phyloP scores from a whole-genome alignment of 1,140 invertebrate genomes.

The Potamilus streckersoni region DNA sequence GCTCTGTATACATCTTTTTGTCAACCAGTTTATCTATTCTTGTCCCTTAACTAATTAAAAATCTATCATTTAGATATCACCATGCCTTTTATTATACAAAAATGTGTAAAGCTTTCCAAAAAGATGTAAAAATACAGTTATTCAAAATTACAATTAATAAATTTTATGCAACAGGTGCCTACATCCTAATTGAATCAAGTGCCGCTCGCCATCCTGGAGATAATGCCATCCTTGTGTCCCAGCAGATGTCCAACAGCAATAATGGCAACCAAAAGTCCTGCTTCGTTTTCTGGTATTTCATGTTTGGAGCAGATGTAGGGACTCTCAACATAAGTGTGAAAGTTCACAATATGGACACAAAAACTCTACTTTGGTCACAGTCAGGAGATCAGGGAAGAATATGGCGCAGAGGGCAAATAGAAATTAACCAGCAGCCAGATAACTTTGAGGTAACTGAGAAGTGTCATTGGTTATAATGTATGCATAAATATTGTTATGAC shows the following conservation, averaged over 20 bases:
- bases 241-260: conserved; percentile 26
- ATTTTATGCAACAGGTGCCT: conserved; percentile 73
- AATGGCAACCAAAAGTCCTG: conserved; percentile 28
- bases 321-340: conserved; percentile 41
- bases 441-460: conserved; percentile 33
- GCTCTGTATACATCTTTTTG: too few relatives aligned
- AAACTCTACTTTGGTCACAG: conserved; percentile 37
- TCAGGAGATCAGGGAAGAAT: conserved; percentile 47
- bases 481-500: too few relatives aligned
- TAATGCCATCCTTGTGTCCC: conserved; percentile 48
- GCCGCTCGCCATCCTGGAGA: conserved; percentile 75
- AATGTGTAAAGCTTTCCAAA: too few relatives aligned
- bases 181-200: conserved; percentile 83
- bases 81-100: too few relatives aligned
- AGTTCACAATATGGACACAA: conserved; percentile 5
- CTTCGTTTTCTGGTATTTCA: conserved; percentile 65
- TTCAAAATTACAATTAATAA: neutral
- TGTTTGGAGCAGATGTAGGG: conserved; percentile 58
- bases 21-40: too few relatives aligned
- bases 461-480: neutral
- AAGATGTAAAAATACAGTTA: too few relatives aligned
- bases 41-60: too few relatives aligned
- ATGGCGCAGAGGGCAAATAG: conserved; percentile 50
- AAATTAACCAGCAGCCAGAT: conserved; percentile 34
- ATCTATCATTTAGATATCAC: too few relatives aligned